These are phyloP conservation scores for Drosophila anomelani DNA, from an alignment of 2,888 invertebrate genomes.

Conservation along the genomic window DNA sequence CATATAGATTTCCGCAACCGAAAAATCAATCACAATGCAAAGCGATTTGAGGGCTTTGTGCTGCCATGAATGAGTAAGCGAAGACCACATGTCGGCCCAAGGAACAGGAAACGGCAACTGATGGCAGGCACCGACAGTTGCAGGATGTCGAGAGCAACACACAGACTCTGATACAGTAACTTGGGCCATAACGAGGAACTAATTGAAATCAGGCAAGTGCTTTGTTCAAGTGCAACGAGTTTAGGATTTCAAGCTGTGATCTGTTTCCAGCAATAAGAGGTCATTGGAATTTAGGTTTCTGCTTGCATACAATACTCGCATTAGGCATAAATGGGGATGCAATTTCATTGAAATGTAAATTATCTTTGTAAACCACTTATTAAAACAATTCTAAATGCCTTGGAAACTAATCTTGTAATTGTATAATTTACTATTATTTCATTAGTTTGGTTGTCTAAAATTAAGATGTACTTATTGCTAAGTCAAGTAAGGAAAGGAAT, in stretches of 20 bases:
- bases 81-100: slow-evolving; percentile 5
- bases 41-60: slow-evolving; percentile 20
- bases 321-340: not conserved
- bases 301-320: too few species aligned
- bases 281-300: not conserved
- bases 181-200: slow-evolving; percentile 10
- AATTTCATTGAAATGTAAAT: not conserved
- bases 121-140: slow-evolving; percentile 1
- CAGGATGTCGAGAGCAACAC: slow-evolving; percentile 2
- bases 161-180: slow-evolving; percentile 4
- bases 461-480: too few species aligned
- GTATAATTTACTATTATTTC: not conserved
- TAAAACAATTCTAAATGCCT: not conserved
- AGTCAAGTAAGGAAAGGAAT: not conserved
- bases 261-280: not conserved
- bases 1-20: slow-evolving; percentile 4
- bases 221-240: slow-evolving; percentile 6
- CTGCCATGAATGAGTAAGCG: slow-evolving; percentile 6
- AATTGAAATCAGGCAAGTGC: slow-evolving; percentile 24
- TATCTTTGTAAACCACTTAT: not conserved
- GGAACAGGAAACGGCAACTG: slow-evolving; percentile 9
- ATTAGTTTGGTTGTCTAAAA: not conserved
- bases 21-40: slow-evolving; percentile 30
- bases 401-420: not conserved
- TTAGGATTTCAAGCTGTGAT: not conserved